These are phyloP conservation scores for Volucella zonaria DNA, from an alignment of 2,888 invertebrate genomes.

Conservation along the genomic window DNA sequence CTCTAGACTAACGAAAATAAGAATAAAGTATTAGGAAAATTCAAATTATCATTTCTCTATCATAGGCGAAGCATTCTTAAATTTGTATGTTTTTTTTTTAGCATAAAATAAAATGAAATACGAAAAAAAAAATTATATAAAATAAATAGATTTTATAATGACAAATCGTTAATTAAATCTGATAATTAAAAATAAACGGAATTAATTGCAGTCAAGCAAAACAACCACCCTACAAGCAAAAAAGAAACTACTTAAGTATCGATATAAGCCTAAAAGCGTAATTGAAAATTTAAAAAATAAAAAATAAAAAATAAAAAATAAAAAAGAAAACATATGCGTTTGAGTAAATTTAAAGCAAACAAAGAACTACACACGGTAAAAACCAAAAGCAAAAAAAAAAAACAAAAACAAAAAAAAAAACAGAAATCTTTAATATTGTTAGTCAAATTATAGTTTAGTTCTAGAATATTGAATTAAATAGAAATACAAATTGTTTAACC, in stretches of 20 bases:
- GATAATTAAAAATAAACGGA: slow-evolving; percentile 70
- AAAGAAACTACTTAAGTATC: slow-evolving; percentile 48
- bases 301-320: slow-evolving; percentile 35
- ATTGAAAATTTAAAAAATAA: slow-evolving; percentile 76
- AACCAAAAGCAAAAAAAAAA: background rate
- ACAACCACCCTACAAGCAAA: slow-evolving; percentile 63
- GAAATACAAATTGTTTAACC: slow-evolving; percentile 66
- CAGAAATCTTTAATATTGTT: slow-evolving; percentile 63
- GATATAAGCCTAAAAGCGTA: slow-evolving; percentile 65
- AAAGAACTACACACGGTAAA: slow-evolving; percentile 71
- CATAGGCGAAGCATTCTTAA: slow-evolving; percentile 42
- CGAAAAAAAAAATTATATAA: slow-evolving; percentile 65
- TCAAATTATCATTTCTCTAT: slow-evolving; percentile 32
- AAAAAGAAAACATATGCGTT: slow-evolving; percentile 28
- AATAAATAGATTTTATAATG: slow-evolving; percentile 67
- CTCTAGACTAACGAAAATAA: slow-evolving; percentile 42
- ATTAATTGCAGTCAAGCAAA: slow-evolving; percentile 66
- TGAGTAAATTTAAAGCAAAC: slow-evolving; percentile 72
- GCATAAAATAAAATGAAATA: slow-evolving; percentile 54
- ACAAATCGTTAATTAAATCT: slow-evolving; percentile 58
- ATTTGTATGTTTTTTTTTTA: slow-evolving; percentile 16
- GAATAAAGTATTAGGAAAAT: slow-evolving; percentile 59
- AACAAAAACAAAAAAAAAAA: background rate
- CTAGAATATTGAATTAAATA: slow-evolving; percentile 71
- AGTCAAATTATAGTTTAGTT: slow-evolving; percentile 74